Evolutionary conservation across 2,113 vertebrate genomes (phyloP), one percentile per base, ranked within the genome.

Genomic region (Sialia sialis): DNA sequence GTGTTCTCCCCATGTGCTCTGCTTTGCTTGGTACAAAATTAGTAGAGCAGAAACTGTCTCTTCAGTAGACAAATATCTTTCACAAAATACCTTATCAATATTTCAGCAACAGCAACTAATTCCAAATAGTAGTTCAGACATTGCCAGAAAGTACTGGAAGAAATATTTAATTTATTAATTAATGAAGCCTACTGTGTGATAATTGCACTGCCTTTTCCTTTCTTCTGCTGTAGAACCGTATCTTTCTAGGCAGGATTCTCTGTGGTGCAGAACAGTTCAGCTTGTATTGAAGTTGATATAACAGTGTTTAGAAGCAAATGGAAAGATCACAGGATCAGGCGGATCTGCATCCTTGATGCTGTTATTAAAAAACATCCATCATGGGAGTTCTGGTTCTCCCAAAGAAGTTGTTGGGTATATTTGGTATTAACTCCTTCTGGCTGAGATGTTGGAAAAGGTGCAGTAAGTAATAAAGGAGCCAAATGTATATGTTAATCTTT

Each of bases 361-460:
- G 25, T 96, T 95, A 90, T 95, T 97, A 95, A 97, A 93, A 94
- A 84, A 0, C 48, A 91, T 93, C 91, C 52, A 91, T 97, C 55
- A 29, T 34, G 22, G 26, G 46, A 16, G 13, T 95, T 90, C 66
- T 88, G 10, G 13, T 79, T 79, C 60, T 93, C 63, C 38, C 74
- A 84, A 73, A 70, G 32, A 94, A 86, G 44, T 66, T 87, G 49
- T 72, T 85, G 29, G 34, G 25, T 55, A 59, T 14, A 44, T 36
- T 25, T 85, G 44, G 17, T 91, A 41, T 52, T 68, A 69, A 44
- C 86, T 88, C n/a, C 7, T 66, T 83, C 34, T 38, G 46, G 16
- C 3, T 78, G 39, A 89, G 52, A 77, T 39, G 14, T 25, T 54
- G 55, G 39, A 63, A 78, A 78, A 70, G 16, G 59, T 84, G 11